Percentiles rank a stretch among this genome's conserved stretches.
phyloP scores from a whole-genome alignment of 2,113 vertebrate species.

The Salvelinus namaycush region DNA sequence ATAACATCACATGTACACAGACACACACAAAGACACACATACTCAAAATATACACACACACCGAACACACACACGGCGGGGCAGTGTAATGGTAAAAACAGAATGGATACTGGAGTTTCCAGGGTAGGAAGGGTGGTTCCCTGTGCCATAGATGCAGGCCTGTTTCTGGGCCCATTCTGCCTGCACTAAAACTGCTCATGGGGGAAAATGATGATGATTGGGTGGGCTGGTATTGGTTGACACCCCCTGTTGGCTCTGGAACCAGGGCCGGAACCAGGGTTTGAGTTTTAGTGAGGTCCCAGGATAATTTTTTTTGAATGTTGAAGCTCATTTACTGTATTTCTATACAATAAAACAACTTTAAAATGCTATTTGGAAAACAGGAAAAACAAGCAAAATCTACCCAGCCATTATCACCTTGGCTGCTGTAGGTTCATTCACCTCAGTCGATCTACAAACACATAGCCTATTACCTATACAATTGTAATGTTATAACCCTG shows the following conservation, averaged over 20 bases:
- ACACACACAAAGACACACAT: constrained; percentile 35
- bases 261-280: too few relatives aligned
- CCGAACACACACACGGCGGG: constrained; percentile 40
- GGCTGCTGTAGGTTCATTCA: too few relatives aligned
- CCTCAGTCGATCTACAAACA: too few relatives aligned
- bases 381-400: too few relatives aligned
- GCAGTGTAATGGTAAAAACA: constrained; percentile 70
- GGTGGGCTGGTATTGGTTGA: constrained; percentile 56
- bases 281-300: too few relatives aligned
- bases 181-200: constrained; percentile 40
- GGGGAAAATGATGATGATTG: constrained; percentile 36
- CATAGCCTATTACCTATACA: too few relatives aligned
- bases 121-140: constrained; percentile 67
- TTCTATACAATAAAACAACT: too few relatives aligned
- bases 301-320: too few relatives aligned
- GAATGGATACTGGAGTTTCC: constrained; percentile 59
- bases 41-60: constrained; percentile 31
- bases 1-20: constrained; percentile 42
- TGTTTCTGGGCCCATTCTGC: constrained; percentile 51
- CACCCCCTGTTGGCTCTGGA: constrained; percentile 59
- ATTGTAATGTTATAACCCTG: too few relatives aligned
- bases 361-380: too few relatives aligned
- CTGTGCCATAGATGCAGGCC: constrained; percentile 43
- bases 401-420: too few relatives aligned
- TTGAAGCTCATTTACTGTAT: too few relatives aligned